Conservation (phyloP, 2,113 vertebrate species). For the Syngnathus scovelli region DNA sequence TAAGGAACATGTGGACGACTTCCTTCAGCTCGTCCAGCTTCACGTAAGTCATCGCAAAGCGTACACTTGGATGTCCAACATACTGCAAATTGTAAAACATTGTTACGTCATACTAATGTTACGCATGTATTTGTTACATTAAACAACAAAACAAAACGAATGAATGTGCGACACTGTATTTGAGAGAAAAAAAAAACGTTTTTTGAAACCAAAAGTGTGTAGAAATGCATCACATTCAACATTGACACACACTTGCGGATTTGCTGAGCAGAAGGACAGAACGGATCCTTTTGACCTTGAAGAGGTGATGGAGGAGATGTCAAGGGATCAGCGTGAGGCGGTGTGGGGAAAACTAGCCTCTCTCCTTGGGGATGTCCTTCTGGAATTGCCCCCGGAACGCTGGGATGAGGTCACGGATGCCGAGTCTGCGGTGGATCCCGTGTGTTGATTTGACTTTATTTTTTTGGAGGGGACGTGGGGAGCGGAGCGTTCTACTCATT, state of each 20-base stretch:
- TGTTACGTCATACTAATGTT: too few relatives aligned
- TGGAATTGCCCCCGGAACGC: slow-evolving; percentile 73
- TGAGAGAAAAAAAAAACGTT: background rate
- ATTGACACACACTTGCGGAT: background rate
- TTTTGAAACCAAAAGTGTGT: too few relatives aligned
- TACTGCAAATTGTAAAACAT: background rate
- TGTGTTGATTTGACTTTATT: slow-evolving; percentile 41
- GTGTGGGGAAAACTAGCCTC: slow-evolving; percentile 77
- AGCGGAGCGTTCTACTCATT: background rate
- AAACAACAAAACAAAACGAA: too few relatives aligned
- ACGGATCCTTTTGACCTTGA: slow-evolving; percentile 77
- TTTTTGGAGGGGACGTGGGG: background rate
- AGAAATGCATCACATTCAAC: too few relatives aligned
- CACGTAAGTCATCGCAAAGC: slow-evolving; percentile 74
- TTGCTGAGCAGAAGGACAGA: slow-evolving; percentile 70
- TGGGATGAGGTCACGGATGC: slow-evolving; percentile 76
- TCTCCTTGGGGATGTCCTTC: slow-evolving; percentile 71
- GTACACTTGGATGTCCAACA: too few relatives aligned
- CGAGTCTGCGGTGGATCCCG: slow-evolving; percentile 66
- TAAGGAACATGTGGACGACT: slow-evolving; percentile 73
- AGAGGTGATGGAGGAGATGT: slow-evolving; percentile 85
- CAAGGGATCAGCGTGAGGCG: slow-evolving; percentile 75
- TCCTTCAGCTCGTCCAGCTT: slow-evolving; percentile 75
- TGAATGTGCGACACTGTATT: background rate
- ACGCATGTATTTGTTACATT: too few relatives aligned